Base-by-base conservation (phyloP, 2,888 invertebrate genomes). In the Melinaea marsaeus region DNA sequence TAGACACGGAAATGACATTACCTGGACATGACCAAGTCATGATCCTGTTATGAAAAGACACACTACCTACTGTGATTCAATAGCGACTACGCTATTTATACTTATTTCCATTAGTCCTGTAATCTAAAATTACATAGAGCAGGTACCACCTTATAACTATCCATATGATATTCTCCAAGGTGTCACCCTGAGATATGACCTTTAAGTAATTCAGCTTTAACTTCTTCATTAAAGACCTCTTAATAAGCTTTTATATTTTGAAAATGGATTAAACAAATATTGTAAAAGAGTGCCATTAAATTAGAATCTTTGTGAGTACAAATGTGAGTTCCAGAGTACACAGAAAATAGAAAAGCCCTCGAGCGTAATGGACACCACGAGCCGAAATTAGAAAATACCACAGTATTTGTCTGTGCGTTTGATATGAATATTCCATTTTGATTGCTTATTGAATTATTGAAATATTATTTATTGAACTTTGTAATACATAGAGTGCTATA, bases 11-110 rank as follows among this genome's bases (percentile, higher is more conserved):
- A n/a, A n/a, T n/a, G n/a, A n/a, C n/a, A n/a, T n/a, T n/a, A n/a
- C n/a, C n/a, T n/a, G n/a, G n/a, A n/a, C 75, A 73, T 13, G 57
- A 32, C 61, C 42, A 59, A 59, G 61, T 57, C 46, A n/a, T 42
- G 56, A 33, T 45, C 13, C 48, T 61, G 11, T 33, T 42, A 55
- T 37, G 35, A 33, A 45, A 61, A 37, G 45, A 57, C 54, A 33
- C 13, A 35, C 51, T 32, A 32, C 32, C n/a, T 51, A 4, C 3
- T 9, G 32, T 51, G 22, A 51, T 51, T 32, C 32, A 51, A 9
- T 22, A 32, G 0, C 51, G 22, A 22, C 6, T 32, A 2, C 7
- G n/a, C n/a, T n/a, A n/a, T n/a, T n/a, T n/a, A n/a, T n/a, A n/a
- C 32, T 42, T 9, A 42, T 42, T 9, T 9, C 7, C 11, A 9